These are phyloP conservation scores for Thereva nobilitata DNA, from an alignment of 2,888 invertebrate species.

Conservation along the genomic window DNA sequence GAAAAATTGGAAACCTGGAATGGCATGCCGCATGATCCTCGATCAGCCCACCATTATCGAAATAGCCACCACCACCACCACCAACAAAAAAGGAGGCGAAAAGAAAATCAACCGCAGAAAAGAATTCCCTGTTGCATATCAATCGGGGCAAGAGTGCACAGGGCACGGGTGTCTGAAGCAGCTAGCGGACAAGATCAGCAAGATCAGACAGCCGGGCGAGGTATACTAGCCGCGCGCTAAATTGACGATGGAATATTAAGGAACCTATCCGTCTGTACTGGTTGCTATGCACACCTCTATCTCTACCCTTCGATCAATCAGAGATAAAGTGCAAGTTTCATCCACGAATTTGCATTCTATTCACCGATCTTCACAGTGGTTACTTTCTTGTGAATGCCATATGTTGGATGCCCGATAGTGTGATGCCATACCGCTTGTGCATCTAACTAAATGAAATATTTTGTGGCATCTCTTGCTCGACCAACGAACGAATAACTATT, in stretches of 20 bases:
- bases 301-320: constrained; percentile 24
- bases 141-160: no score
- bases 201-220: no score
- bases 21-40: no score
- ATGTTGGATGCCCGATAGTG: background rate
- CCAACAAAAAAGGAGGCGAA: no score
- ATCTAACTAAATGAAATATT: background rate
- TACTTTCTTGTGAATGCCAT: constrained; percentile 7
- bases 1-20: no score
- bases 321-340: constrained; percentile 27
- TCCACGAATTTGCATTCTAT: constrained; percentile 22
- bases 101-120: no score
- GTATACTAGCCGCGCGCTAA: background rate
- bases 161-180: background rate
- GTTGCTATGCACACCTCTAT: no score
- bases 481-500: background rate
- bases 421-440: background rate
- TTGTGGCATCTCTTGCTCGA: background rate
- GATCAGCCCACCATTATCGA: no score
- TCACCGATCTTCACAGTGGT: background rate
- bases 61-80: no score
- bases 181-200: background rate
- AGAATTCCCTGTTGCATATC: no score
- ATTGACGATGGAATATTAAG: constrained; percentile 12
- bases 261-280: constrained; percentile 20